Conservation (phyloP, 1,140 invertebrate species). For the Campoletis sonorensis region DNA sequence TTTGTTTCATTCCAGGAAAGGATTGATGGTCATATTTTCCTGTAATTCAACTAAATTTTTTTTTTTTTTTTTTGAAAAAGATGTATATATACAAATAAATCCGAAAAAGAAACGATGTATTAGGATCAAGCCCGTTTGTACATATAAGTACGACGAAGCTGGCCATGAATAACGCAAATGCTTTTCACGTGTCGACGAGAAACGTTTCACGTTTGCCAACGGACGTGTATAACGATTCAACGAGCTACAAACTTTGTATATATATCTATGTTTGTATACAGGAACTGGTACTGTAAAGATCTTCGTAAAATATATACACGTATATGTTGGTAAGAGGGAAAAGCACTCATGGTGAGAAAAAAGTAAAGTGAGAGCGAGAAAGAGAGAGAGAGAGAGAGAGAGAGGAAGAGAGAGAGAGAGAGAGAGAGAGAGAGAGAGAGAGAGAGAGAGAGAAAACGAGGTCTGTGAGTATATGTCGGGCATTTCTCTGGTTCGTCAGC, state of each 20-base stretch:
- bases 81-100: too few species aligned
- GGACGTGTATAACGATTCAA: constrained; percentile 33
- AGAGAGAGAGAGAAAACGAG: neutral
- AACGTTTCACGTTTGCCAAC: constrained; percentile 43
- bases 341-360: constrained; percentile 28
- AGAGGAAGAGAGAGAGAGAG: neutral
- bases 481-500: neutral
- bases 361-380: neutral
- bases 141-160: neutral
- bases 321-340: neutral
- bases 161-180: constrained; percentile 58
- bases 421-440: neutral
- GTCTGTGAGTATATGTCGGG: neutral
- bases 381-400: neutral
- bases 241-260: neutral
- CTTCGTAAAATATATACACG: too few species aligned
- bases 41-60: too few species aligned
- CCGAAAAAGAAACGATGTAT: too few species aligned
- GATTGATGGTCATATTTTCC: too few species aligned
- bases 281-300: too few species aligned
- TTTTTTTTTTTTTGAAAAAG: too few species aligned
- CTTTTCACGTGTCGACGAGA: constrained; percentile 53
- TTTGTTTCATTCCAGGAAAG: too few species aligned
- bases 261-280: constrained; percentile 3
- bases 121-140: too few species aligned